Evolutionary conservation across 2,113 vertebrate genomes (phyloP).

Genomic region (Scolopax mira): DNA sequence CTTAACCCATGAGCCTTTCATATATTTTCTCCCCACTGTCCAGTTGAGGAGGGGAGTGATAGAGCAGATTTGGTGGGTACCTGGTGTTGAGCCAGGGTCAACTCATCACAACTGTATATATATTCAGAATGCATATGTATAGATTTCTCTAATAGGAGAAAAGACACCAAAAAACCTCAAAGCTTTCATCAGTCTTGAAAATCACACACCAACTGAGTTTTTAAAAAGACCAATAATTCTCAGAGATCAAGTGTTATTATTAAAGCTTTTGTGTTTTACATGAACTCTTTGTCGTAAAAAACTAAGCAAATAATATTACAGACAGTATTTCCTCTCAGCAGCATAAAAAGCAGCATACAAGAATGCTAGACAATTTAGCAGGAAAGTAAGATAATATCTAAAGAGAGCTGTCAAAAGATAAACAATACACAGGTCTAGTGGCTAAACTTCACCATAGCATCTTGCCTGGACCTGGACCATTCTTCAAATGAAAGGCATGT

Average conservation of each 20-base stretch:
- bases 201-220: not conserved
- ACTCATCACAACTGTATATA: not conserved
- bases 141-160: not conserved
- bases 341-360: not conserved
- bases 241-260: not conserved
- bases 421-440: not conserved
- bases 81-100: not conserved
- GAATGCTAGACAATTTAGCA: not conserved
- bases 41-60: not conserved
- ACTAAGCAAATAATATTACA: not conserved
- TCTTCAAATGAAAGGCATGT: not conserved
- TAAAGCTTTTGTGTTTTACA: not conserved
- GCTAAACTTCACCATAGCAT: not conserved
- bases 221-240: not conserved
- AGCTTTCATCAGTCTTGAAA: not conserved
- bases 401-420: not conserved
- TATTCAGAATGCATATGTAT: not conserved
- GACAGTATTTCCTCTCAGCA: not conserved
- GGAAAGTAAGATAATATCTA: not conserved
- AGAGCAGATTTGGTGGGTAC: not conserved
- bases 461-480: not conserved
- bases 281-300: not conserved
- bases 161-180: not conserved
- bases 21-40: not conserved
- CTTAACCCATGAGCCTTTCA: not conserved